These are phyloP conservation scores for Sciaenops ocellatus DNA, from an alignment of 2,797 vertebrate species.

Conservation along the genomic window DNA sequence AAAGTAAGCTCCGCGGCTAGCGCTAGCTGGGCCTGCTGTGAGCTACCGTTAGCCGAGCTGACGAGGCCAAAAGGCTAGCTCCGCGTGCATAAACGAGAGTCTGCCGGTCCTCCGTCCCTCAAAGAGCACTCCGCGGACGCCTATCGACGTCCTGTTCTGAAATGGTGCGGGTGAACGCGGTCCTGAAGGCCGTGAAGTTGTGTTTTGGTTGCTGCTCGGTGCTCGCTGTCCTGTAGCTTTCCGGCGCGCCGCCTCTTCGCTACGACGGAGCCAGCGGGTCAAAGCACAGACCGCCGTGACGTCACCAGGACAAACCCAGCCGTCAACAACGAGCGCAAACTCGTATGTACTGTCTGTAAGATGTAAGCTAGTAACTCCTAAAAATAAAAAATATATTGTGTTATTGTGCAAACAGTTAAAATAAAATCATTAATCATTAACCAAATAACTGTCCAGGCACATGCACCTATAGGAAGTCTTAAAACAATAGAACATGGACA, in stretches of 20 bases:
- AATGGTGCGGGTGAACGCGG: accelerated
- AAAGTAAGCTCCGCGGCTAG: constrained; percentile 62
- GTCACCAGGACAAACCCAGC: constrained; percentile 53
- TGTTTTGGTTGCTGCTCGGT: constrained; percentile 43
- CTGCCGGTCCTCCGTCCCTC: neutral
- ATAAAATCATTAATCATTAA: neutral
- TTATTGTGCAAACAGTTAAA: too few relatives aligned
- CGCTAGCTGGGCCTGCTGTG: constrained; percentile 68
- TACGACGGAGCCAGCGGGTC: constrained; percentile 56
- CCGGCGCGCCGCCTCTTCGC: constrained; percentile 74
- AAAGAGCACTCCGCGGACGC: neutral
- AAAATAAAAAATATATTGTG: neutral
- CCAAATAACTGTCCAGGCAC: neutral
- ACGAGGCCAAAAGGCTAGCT: constrained; percentile 53
- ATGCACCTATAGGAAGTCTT: neutral
- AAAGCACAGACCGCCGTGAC: constrained; percentile 68
- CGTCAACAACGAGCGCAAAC: neutral
- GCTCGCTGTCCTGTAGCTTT: constrained; percentile 60
- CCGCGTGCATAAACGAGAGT: constrained; percentile 27
- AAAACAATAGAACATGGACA: neutral
- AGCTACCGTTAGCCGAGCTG: constrained; percentile 62
- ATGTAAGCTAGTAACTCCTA: neutral
- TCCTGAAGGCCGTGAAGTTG: neutral
- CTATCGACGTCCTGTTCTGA: neutral
- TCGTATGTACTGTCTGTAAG: neutral